Evolutionary conservation across 2,888 invertebrate genomes (phyloP).

Genomic region (Pachliopta kotzebuea): DNA sequence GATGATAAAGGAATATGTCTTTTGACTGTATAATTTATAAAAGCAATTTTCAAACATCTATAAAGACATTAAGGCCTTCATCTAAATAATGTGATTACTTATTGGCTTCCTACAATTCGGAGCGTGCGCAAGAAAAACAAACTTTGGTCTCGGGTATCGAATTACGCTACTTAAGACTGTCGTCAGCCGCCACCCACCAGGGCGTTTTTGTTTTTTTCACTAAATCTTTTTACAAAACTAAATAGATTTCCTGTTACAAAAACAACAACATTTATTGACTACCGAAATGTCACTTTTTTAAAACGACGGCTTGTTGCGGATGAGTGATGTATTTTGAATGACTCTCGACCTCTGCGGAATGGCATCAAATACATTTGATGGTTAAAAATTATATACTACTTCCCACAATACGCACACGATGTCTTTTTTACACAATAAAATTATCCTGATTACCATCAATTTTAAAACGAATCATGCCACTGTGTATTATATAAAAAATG

Average conservation of each 20-base stretch:
- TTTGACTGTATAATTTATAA: not conserved
- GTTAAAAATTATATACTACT: conserved; percentile 41
- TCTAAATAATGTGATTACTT: conserved; percentile 62
- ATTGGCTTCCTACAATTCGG: conserved; percentile 66
- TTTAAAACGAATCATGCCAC: not conserved
- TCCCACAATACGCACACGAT: not conserved
- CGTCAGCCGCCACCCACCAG: conserved; percentile 75
- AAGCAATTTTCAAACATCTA: conserved; percentile 26
- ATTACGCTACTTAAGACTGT: conserved; percentile 78
- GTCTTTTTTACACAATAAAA: not conserved
- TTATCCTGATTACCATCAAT: not conserved
- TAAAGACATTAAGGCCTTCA: conserved; percentile 43
- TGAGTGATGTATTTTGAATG: conserved; percentile 75
- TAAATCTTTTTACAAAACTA: conserved; percentile 63
- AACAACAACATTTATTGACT: conserved; percentile 75
- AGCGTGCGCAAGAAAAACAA: conserved; percentile 64
- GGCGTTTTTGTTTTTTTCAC: conserved; percentile 58
- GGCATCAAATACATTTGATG: conserved; percentile 49
- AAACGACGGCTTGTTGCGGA: conserved; percentile 61
- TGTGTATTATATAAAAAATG: too few relatives aligned
- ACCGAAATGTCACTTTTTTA: conserved; percentile 56
- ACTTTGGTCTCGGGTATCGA: conserved; percentile 65
- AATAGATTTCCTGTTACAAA: conserved; percentile 78
- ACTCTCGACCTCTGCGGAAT: conserved; percentile 60
- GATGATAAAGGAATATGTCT: too few relatives aligned